Evolutionary conservation across 2,113 vertebrate species (phyloP).

Genomic region (Hippolais icterina): DNA sequence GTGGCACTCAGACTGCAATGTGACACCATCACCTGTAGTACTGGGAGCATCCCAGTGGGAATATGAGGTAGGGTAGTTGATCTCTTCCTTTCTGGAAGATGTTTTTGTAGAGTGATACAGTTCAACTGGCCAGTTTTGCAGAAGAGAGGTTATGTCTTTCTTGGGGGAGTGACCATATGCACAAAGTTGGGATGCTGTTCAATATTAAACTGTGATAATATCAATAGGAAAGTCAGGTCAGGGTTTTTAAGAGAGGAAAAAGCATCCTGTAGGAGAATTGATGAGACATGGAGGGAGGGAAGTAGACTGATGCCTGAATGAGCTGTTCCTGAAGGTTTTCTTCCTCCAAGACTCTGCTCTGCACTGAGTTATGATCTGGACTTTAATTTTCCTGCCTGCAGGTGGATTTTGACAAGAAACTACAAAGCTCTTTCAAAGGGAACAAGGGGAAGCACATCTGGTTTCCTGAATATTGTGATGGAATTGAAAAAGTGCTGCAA

Average conservation of each 20-base stretch:
- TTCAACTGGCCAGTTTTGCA: background rate
- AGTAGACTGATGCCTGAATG: background rate
- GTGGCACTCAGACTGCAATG: background rate
- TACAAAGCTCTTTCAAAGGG: constrained; percentile 95
- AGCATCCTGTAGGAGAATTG: background rate
- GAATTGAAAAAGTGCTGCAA: constrained; percentile 99
- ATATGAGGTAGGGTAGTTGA: background rate
- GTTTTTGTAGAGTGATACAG: background rate
- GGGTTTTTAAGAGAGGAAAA: background rate
- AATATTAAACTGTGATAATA: background rate
- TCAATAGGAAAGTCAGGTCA: background rate
- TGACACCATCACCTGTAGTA: background rate
- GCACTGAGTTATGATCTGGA: background rate
- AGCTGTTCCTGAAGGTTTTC: background rate
- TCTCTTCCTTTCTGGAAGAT: background rate
- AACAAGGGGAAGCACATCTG: constrained; percentile 89
- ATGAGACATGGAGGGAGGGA: background rate
- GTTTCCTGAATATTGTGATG: constrained; percentile 98
- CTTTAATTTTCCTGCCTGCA: constrained; percentile 57
- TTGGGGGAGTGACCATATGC: background rate
- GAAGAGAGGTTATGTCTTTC: background rate
- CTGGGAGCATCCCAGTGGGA: background rate
- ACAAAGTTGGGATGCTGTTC: background rate
- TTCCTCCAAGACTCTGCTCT: background rate
- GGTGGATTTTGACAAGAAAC: constrained; percentile 99